These are phyloP conservation scores for Bicyclus anynana DNA, from an alignment of 1,140 invertebrate genomes.

Conservation along the genomic window DNA sequence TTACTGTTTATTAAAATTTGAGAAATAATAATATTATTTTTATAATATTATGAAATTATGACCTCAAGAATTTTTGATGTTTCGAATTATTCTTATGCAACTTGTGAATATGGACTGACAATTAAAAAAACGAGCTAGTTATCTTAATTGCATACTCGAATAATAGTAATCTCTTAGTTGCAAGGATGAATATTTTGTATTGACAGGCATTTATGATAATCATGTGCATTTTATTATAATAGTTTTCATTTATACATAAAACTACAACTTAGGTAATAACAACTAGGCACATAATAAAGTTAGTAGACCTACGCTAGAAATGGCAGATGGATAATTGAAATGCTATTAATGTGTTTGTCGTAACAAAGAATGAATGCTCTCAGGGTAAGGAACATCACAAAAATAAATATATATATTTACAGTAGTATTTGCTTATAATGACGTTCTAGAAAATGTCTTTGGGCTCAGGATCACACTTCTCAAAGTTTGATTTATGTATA, in stretches of 20 bases:
- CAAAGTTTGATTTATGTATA: too few relatives aligned
- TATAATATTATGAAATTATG: constrained; percentile 49
- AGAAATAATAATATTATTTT: constrained; percentile 66
- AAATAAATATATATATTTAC: constrained; percentile 4
- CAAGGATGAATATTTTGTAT: constrained; percentile 41
- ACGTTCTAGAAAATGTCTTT: background rate
- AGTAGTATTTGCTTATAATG: background rate
- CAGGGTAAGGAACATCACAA: constrained; percentile 16
- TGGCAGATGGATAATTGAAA: constrained; percentile 9
- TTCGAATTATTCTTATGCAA: constrained; percentile 60
- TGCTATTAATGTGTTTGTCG: constrained; percentile 17
- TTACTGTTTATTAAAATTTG: constrained; percentile 66
- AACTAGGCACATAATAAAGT: constrained; percentile 20
- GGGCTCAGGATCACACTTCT: too few relatives aligned
- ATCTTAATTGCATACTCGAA: constrained; percentile 56
- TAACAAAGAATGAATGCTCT: constrained; percentile 21
- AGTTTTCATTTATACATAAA: constrained; percentile 23
- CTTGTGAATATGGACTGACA: constrained; percentile 65
- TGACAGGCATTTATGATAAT: constrained; percentile 39
- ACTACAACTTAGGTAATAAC: constrained; percentile 18
- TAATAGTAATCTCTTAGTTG: constrained; percentile 47
- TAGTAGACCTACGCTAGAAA: constrained; percentile 25
- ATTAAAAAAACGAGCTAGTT: constrained; percentile 53
- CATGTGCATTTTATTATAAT: constrained; percentile 34
- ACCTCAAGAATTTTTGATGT: constrained; percentile 60